A percentile compares a stretch with the other conserved stretches of the same genome.
Conservation (phyloP, 2,797 vertebrate species). For the Siniperca scherzeri region DNA sequence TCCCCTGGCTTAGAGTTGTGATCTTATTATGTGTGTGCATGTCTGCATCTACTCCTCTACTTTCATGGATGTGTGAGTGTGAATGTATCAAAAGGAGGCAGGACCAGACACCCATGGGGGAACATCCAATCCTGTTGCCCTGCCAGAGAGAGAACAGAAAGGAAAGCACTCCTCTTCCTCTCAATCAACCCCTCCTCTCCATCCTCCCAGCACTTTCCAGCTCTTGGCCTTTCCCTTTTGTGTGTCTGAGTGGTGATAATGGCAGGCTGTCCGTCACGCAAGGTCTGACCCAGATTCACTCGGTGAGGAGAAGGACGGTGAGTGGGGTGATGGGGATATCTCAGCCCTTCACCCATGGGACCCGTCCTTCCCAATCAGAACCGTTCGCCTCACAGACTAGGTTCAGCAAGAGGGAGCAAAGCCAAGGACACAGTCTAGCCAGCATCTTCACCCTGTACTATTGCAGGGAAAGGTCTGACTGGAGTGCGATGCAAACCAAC, state of each 20-base stretch:
- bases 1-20: slow-evolving; percentile 7
- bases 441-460: slow-evolving; percentile 6
- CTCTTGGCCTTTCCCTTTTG: slow-evolving; percentile 70
- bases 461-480: slow-evolving; percentile 17
- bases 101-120: slow-evolving; percentile 64
- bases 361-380: slow-evolving; percentile 80
- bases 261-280: slow-evolving; percentile 82
- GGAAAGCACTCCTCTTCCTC: slow-evolving; percentile 59
- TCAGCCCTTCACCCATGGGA: slow-evolving; percentile 83
- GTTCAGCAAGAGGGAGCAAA: slow-evolving; percentile 27
- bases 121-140: slow-evolving; percentile 59
- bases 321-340: slow-evolving; percentile 64
- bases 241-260: slow-evolving; percentile 80
- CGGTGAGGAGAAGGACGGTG: slow-evolving; percentile 45
- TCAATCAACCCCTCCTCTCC: slow-evolving; percentile 49
- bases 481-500: slow-evolving; percentile 35
- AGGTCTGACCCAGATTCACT: slow-evolving; percentile 83
- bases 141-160: slow-evolving; percentile 47
- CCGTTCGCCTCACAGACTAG: slow-evolving; percentile 56
- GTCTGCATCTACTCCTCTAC: slow-evolving; percentile 28
- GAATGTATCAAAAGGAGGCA: slow-evolving; percentile 70
- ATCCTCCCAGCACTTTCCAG: slow-evolving; percentile 61
- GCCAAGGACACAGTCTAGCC: slow-evolving; percentile 14
- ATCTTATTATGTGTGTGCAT: slow-evolving; percentile 32
- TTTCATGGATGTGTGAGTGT: slow-evolving; percentile 56